Evolutionary conservation across 2,888 invertebrate species (phyloP), one percentile per base, ranked within the genome.

Genomic region (Coremacera marginata): DNA sequence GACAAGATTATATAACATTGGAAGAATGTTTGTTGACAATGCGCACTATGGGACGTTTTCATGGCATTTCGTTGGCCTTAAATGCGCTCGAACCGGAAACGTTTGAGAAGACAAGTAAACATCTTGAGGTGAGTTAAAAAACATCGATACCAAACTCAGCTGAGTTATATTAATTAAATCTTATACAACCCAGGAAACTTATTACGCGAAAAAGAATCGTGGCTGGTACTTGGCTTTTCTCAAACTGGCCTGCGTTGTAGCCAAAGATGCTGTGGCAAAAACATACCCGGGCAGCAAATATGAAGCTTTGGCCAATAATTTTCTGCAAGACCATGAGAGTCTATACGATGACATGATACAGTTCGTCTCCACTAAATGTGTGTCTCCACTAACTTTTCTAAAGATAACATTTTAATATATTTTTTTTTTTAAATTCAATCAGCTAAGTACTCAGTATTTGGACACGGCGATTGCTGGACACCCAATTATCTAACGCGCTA

Each of bases 391-490:
- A n/a, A 16, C 8, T 37, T 65, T 0, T 19, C 31, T 37, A 37
- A 34, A 49, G 27, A 16, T 11, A n/a, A n/a, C 1, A 72, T 16
- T 62, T 62, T 44, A 31, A 22, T 52, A n/a, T 5, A 8, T 63
- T 78, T 62, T 44, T 19, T 63, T 78, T 62, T 44, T 19, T 68
- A 14, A 57, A n/a, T 14, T 49, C n/a, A 74, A n/a, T 31, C 55
- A 82, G 83, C 84, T 22, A 88, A 89, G 27, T 88, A 91, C n/a
- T 90, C 92, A 0, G 93, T 93, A 0, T 91, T 94, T 37, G 92
- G 91, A 0, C 94, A 95, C 77, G 95, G 94, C 0, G 95, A 95
- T 84, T 92, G 92, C 55, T 95, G 95, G 95, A 91, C 93, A 0
- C 94, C 93, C n/a, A 95, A 95, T 85, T 94, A 94, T 81, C 85